Evolutionary conservation across 1,140 invertebrate genomes (phyloP), one percentile per base, ranked within the genome.

Genomic region (Chlorops oryzae): DNA sequence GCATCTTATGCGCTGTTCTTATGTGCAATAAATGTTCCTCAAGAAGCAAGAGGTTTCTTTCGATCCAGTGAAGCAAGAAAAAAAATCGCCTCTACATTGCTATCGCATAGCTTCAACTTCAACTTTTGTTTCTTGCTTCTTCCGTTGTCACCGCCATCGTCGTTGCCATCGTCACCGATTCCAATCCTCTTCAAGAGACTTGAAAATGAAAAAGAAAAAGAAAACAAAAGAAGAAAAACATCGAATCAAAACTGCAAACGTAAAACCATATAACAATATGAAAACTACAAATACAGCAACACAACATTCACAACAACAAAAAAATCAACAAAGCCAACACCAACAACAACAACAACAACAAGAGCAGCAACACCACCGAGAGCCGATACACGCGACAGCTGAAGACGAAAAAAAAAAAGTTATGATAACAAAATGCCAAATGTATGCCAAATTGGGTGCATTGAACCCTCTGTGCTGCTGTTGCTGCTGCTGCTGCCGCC

Each of bases 401-500:
- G 25, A 41, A 34, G 35, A 45, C 7, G 18, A 43, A 43, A 25
- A 13, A 43, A 35, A 45, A 28, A 34, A 56, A 59, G 39, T n/a
- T n/a, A n/a, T n/a, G n/a, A n/a, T n/a, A n/a, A 59, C 45, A 53
- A 50, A 56, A 60, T 55, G 51, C 54, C 50, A 59, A 59, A 63
- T 62, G 57, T 62, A 62, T 62, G 61, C 58, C 59, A 62, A 58
- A 62, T 58, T 53, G 53, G 58, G 59, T 59, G 54, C 59, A 62
- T 59, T 62, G 60, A 58, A 62, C 57, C 58, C 39, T 24, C 20
- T 15, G n/a, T n/a, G n/a, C n/a, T n/a, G n/a, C n/a, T n/a, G n/a
- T n/a, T n/a, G n/a, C n/a, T n/a, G n/a, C n/a, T n/a, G n/a, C n/a
- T n/a, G n/a, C n/a, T n/a, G n/a, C n/a, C n/a, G n/a, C n/a, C n/a